phyloP scores from a whole-genome alignment of 2,888 invertebrate species.

The Deroplatys truncata region DNA sequence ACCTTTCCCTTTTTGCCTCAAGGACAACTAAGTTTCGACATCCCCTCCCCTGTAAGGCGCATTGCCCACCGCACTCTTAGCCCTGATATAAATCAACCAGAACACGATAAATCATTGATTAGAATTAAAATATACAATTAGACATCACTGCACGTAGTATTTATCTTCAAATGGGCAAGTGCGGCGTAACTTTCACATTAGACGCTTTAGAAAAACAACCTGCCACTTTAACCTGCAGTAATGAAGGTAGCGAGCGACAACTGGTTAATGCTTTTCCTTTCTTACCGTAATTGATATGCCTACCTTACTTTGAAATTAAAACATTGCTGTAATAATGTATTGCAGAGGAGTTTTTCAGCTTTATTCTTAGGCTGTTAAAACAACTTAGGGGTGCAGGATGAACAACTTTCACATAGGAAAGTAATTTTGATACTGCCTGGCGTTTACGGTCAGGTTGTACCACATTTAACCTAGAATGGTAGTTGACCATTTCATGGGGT shows the following conservation, averaged over 20 bases:
- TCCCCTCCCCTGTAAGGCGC: neutral
- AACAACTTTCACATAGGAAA: too few species aligned
- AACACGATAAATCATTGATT: neutral
- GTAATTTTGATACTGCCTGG: too few species aligned
- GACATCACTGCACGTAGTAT: neutral
- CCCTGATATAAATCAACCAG: neutral
- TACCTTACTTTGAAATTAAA: too few species aligned
- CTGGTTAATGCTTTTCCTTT: neutral
- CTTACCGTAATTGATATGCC: neutral
- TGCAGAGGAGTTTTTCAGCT: too few species aligned
- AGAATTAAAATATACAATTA: neutral
- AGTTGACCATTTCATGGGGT: too few species aligned
- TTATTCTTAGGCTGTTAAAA: too few species aligned
- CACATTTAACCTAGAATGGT: too few species aligned
- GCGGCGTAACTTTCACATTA: neutral
- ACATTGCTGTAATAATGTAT: too few species aligned
- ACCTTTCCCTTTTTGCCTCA: neutral
- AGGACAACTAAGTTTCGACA: neutral
- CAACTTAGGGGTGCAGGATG: too few species aligned
- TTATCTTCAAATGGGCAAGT: neutral
- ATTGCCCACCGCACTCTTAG: neutral
- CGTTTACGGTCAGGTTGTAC: too few species aligned
- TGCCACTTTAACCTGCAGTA: neutral
- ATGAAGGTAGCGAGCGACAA: neutral
- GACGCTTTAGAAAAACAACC: neutral